Evolutionary conservation across 2,888 invertebrate genomes (phyloP), one percentile per base, ranked within the genome.

Genomic region (Hipparchia semele): DNA sequence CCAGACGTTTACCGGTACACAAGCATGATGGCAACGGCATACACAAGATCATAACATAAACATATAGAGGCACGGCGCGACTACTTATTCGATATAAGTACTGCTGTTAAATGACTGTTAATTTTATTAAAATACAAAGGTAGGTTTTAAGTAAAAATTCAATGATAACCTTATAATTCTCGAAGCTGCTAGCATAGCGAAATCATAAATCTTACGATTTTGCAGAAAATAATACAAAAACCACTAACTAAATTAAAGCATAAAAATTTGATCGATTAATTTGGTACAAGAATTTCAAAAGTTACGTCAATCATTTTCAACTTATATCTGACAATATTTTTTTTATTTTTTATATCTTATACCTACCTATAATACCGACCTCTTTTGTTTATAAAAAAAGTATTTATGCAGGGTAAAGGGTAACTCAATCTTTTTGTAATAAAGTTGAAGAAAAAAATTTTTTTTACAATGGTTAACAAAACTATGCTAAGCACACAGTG

Each of bases 151-250:
- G 5, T 51, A 56, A 72, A n/a, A 9, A n/a, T 53, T 1, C 2
- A 58, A 51, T 49, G 12, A 56, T 13, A 23, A 76, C 76, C 76
- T 74, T 66, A 74, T 67, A 39, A 76, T 68, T 62, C 76, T 65
- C 49, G 74, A 71, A 49, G 74, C 68, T 49, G 76, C 68, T 33
- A 73, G 69, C 76, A 76, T 76, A 58, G 49, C 46, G 46, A 56
- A 56, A 68, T 45, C 8, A 61, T 72, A 12, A 51, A n/a, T 46
- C 61, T 6, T 1, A n/a, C 45, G 23, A 51, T 59, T 33, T 51
- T 33, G 7, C 10, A 45, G 4, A 23, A 45, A 51, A 51, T 53
- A 12, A 60, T 1, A 68, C 49, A 60, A 60, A 49, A 59, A 59
- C 2, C 13, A 23, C 4, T 6, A 2, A 23, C 4, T 6, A 2